Conservation (phyloP, 1,140 invertebrate species). For the Dinoponera quadriceps region DNA sequence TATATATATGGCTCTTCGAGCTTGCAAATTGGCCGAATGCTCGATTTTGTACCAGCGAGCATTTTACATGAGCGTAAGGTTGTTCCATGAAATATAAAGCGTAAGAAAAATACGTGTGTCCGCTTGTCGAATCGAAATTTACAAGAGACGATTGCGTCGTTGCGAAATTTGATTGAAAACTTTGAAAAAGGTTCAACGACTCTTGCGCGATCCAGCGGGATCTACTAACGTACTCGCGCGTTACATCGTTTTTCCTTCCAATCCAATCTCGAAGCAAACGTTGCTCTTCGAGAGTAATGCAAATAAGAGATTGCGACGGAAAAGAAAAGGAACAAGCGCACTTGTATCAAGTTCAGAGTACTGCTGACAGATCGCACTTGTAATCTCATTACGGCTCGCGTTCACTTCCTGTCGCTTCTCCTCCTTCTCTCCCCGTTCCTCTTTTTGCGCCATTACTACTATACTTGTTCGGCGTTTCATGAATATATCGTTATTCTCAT, state of each 20-base stretch:
- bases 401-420: conserved; percentile 20
- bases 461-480: conserved; percentile 33
- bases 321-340: background rate
- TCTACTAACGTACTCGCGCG: too few species aligned
- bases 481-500: conserved; percentile 4
- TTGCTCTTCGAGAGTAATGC: background rate
- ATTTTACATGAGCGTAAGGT: too few species aligned
- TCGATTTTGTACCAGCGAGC: too few species aligned
- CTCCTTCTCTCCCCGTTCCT: background rate
- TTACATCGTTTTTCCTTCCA: too few species aligned
- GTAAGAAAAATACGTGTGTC: too few species aligned
- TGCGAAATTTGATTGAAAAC: too few species aligned
- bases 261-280: too few species aligned
- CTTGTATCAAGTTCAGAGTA: background rate
- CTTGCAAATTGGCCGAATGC: background rate
- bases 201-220: too few species aligned
- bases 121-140: too few species aligned
- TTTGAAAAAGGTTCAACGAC: too few species aligned
- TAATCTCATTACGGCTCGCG: conserved; percentile 18
- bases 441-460: conserved; percentile 45
- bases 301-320: conserved; percentile 2
- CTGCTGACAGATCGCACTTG: conserved; percentile 5
- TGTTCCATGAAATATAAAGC: too few species aligned
- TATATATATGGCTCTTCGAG: background rate
- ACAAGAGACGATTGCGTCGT: too few species aligned